Percentiles rank a stretch among this genome's conserved stretches.
phyloP scores from a whole-genome alignment of 2,113 vertebrate genomes.

The Cheirogaleus medius region DNA sequence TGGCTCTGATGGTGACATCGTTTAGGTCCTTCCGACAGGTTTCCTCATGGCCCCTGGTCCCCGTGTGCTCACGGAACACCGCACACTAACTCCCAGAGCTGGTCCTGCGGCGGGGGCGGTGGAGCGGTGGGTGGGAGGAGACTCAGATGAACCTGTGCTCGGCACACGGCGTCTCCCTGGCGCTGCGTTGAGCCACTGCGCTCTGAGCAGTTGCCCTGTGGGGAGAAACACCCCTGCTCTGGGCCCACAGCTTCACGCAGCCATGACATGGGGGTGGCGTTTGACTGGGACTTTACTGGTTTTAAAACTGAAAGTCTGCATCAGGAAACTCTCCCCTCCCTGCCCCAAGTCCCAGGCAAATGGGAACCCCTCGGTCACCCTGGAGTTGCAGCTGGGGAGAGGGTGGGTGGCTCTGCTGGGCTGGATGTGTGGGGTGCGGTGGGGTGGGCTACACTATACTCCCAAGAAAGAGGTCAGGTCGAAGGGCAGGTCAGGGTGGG shows the following conservation, averaged over 20 bases:
- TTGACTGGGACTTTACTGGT: not conserved
- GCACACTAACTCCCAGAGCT: accelerated
- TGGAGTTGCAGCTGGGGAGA: not conserved
- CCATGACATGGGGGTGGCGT: accelerated
- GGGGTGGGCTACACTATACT: not conserved
- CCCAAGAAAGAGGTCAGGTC: not conserved
- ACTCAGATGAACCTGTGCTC: accelerated
- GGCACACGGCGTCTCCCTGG: accelerated
- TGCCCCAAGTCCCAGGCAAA: not conserved
- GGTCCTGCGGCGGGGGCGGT: not conserved
- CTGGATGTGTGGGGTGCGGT: not conserved
- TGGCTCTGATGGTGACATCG: accelerated
- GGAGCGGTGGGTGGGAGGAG: not conserved
- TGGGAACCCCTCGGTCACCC: not conserved
- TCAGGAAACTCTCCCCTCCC: not conserved
- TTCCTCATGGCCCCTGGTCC: accelerated
- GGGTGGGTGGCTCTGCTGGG: not conserved
- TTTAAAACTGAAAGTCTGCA: not conserved
- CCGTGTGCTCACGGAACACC: accelerated
- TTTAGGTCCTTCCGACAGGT: accelerated
- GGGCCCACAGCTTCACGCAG: accelerated
- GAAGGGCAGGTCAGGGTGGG: not conserved
- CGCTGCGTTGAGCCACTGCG: too few species aligned
- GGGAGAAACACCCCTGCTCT: not conserved
- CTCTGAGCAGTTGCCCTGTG: not conserved